Evolutionary conservation across 1,140 invertebrate genomes (phyloP), one percentile per base, ranked within the genome.

Genomic region (Zaprionus ghesquierei): DNA sequence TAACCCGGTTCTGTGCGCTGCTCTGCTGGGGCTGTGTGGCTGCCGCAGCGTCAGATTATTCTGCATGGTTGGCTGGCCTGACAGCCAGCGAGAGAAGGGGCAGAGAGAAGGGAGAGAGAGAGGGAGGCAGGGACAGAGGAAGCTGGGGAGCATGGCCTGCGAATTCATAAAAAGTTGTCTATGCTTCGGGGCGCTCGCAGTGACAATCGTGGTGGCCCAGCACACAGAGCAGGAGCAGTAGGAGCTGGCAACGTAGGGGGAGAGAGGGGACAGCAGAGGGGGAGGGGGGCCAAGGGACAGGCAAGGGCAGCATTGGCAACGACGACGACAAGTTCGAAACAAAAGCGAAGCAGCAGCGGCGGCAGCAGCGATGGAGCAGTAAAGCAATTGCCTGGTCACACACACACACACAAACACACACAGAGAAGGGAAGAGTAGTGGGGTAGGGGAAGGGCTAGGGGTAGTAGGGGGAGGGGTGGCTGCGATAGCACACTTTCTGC

Each of bases 101-200:
- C 27, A 20, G 4, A 15, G 31, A 25, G 27, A 38, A 25, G 59
- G 69, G 49, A 46, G 68, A 56, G 46, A 35, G 33, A 35, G 44
- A 35, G 27, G 35, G 59, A 31, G 51, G 9, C 22, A 44, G 38
- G 54, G 63, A 49, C 41, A 58, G 64, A 55, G 68, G 74, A 25
- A 35, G 3, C 62, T 60, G 41, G 41, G 15, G 15, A 22, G 41
- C 41, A 46, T 18, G 41, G 41, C 41, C 72, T 78, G 73, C 70
- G 79, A 90, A 90, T 77, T 85, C 81, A 82, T 86, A 79, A 89
- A 89, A 90, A 73, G 49, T 87, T 89, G 79, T 91, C 85, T 91
- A 87, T 75, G 85, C 89, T 79, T 63, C 35, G 75, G 77, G 89
- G 89, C 89, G 79, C 90, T 89, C 66, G 72, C 85, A 89, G 81